Evolutionary conservation across 2,113 vertebrate genomes (phyloP).

Genomic region (Otolemur garnettii): DNA sequence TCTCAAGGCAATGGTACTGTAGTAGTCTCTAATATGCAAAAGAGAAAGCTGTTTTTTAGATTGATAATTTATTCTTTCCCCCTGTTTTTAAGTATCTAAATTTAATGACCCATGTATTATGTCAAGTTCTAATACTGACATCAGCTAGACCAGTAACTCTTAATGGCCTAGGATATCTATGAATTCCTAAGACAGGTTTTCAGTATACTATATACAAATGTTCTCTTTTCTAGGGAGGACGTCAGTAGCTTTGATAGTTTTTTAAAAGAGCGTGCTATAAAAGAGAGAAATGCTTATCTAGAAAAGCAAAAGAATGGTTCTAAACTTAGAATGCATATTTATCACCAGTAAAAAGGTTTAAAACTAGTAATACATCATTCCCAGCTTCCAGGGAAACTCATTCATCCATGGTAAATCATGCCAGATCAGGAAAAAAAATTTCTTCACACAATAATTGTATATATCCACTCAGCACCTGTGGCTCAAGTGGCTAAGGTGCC

Average conservation of each 20-base stretch:
- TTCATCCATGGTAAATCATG: neutral
- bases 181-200: neutral
- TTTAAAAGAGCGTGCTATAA: neutral
- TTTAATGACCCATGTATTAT: neutral
- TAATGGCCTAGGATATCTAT: neutral
- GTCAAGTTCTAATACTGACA: neutral
- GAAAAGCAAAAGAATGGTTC: neutral
- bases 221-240: neutral
- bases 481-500: too few relatives aligned
- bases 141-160: neutral
- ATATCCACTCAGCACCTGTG: neutral
- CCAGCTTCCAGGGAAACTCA: neutral
- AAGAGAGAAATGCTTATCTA: neutral
- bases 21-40: neutral
- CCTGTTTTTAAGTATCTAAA: slow-evolving; percentile 16
- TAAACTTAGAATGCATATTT: slow-evolving; percentile 22
- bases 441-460: neutral
- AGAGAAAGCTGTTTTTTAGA: neutral
- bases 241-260: neutral
- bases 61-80: neutral
- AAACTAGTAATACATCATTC: neutral
- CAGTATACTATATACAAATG: neutral
- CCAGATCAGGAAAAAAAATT: neutral
- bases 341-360: slow-evolving; percentile 6
- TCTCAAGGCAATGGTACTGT: neutral